phyloP scores from a whole-genome alignment of 2,113 vertebrate species.

The Eublepharis macularius region DNA sequence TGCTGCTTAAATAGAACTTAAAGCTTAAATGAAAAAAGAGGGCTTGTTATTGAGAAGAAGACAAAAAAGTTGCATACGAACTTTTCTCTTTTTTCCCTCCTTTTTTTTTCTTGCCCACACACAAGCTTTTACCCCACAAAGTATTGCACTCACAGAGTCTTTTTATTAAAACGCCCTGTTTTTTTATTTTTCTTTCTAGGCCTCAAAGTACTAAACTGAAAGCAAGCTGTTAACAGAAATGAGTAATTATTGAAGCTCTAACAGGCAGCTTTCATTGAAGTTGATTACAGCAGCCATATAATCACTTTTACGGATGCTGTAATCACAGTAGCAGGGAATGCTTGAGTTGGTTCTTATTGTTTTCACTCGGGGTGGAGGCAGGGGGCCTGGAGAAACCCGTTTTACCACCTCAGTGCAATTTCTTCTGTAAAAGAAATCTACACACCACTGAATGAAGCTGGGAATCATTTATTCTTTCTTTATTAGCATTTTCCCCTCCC shows the following conservation, averaged over 20 bases:
- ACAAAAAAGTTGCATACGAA: slow-evolving; percentile 80
- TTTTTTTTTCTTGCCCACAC: slow-evolving; percentile 78
- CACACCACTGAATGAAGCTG: slow-evolving; percentile 80
- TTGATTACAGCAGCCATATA: slow-evolving; percentile 88
- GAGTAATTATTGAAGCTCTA: slow-evolving; percentile 90
- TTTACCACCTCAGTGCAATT: slow-evolving; percentile 81
- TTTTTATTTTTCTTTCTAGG: slow-evolving; percentile 65
- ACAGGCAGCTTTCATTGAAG: slow-evolving; percentile 89
- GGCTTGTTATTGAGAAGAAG: slow-evolving; percentile 73
- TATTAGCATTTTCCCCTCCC: slow-evolving; percentile 85
- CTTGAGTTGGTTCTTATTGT: slow-evolving; percentile 86
- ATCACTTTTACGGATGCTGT: slow-evolving; percentile 88
- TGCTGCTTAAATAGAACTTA: slow-evolving; percentile 80
- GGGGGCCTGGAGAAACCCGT: slow-evolving; percentile 79
- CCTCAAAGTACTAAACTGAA: slow-evolving; percentile 84
- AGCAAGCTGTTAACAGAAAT: slow-evolving; percentile 89
- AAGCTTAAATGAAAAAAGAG: slow-evolving; percentile 71
- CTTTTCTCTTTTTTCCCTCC: slow-evolving; percentile 61
- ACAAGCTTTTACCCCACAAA: slow-evolving; percentile 79
- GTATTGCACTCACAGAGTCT: slow-evolving; percentile 73
- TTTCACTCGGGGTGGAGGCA: slow-evolving; percentile 83
- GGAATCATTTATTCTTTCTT: slow-evolving; percentile 85
- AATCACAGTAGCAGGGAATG: slow-evolving; percentile 88
- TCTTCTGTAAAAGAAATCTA: slow-evolving; percentile 83
- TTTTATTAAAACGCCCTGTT: slow-evolving; percentile 76